Conservation (phyloP, 2,113 vertebrate species). For the Hirundichthys speculiger region DNA sequence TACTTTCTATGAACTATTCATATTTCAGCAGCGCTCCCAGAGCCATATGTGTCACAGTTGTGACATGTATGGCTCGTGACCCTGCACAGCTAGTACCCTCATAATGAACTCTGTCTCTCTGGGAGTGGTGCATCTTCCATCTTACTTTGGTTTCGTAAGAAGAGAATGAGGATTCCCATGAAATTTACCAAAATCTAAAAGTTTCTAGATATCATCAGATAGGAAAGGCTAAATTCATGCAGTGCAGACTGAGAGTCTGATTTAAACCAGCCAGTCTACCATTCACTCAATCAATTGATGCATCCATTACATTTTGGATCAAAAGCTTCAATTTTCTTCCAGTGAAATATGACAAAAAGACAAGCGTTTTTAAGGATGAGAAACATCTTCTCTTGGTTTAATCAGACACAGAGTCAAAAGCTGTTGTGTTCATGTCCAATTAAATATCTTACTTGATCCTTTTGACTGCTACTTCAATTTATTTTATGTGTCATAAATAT, state of each 20-base stretch:
- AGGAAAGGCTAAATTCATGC: not conserved
- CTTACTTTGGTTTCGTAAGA: not conserved
- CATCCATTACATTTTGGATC: too few species aligned
- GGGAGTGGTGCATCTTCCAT: not conserved
- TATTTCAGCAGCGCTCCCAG: not conserved
- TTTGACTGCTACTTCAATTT: too few species aligned
- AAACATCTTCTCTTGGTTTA: too few species aligned
- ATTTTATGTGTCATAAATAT: too few species aligned
- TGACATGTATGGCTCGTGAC: not conserved
- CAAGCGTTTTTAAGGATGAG: too few species aligned
- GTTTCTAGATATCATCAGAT: not conserved
- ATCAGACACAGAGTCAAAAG: too few species aligned
- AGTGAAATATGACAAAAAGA: too few species aligned
- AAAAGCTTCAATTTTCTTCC: too few species aligned
- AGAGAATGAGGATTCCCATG: not conserved
- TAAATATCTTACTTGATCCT: too few species aligned
- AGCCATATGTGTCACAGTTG: not conserved
- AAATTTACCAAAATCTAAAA: not conserved
- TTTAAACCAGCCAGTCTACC: slow-evolving; percentile 5
- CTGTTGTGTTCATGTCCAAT: too few species aligned
- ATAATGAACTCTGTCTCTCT: not conserved
- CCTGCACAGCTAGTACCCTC: not conserved
- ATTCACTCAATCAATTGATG: not conserved
- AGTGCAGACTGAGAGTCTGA: not conserved
- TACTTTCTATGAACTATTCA: not conserved